phyloP scores from a whole-genome alignment of 2,888 invertebrate genomes.

The Tolmerus cingulatus region DNA sequence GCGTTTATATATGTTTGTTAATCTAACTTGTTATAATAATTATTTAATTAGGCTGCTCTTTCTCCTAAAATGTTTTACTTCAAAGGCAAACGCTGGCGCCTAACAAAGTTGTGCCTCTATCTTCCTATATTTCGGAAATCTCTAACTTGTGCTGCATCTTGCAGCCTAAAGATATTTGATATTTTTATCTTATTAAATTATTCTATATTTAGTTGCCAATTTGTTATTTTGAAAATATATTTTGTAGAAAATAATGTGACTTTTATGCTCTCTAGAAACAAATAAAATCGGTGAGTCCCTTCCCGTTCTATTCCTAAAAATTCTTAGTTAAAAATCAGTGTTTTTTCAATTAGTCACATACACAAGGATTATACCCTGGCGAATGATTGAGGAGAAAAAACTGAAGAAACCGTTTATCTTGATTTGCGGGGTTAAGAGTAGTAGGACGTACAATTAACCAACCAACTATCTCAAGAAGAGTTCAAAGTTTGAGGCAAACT shows the following conservation, averaged over 20 bases:
- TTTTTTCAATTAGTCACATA: too few relatives aligned
- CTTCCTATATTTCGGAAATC: not conserved
- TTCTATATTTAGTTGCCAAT: not conserved
- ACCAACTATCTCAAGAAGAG: too few relatives aligned
- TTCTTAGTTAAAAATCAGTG: too few relatives aligned
- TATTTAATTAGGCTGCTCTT: not conserved
- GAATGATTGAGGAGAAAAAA: too few relatives aligned
- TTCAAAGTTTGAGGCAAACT: too few relatives aligned
- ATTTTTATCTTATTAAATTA: not conserved
- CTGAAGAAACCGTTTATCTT: too few relatives aligned
- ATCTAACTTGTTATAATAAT: not conserved
- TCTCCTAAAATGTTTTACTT: not conserved
- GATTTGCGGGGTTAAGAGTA: too few relatives aligned
- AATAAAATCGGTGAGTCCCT: not conserved
- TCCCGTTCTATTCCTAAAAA: too few relatives aligned
- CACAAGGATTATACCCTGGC: too few relatives aligned
- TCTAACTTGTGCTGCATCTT: not conserved
- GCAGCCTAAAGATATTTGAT: not conserved
- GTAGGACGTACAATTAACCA: too few relatives aligned
- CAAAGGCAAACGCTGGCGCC: not conserved
- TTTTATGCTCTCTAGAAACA: not conserved
- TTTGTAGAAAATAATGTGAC: not conserved
- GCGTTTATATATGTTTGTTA: not conserved
- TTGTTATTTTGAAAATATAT: conserved; percentile 27
- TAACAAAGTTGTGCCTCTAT: conserved; percentile 12